phyloP scores from a whole-genome alignment of 2,113 vertebrate genomes.

The Gallinago undulata region DNA sequence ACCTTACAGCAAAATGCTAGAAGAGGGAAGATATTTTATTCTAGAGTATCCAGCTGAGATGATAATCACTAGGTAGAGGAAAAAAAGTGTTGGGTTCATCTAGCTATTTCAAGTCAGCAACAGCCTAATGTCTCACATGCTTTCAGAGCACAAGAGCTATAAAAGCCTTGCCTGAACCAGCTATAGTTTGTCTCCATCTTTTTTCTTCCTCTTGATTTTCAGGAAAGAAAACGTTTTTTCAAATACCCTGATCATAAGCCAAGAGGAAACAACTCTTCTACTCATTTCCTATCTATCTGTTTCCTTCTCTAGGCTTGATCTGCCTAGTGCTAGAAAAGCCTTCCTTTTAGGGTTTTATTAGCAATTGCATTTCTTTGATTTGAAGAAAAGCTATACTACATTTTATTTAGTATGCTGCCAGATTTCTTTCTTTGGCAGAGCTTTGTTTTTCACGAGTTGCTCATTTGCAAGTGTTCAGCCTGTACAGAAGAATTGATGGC shows the following conservation, averaged over 20 bases:
- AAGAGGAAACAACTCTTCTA: neutral
- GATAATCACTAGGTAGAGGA: neutral
- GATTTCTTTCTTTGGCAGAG: neutral
- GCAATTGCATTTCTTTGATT: neutral
- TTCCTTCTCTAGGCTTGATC: neutral
- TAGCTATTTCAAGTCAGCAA: neutral
- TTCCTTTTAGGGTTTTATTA: conserved; percentile 15
- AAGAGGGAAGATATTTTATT: neutral
- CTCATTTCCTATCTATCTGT: neutral
- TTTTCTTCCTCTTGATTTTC: neutral
- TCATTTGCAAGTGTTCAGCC: neutral
- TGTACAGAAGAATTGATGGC: neutral
- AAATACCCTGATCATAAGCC: neutral
- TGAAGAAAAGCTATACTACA: neutral
- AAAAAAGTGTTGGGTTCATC: neutral
- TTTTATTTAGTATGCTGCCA: neutral
- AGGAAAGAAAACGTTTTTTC: neutral
- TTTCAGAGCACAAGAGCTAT: neutral
- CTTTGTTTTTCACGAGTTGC: conserved; percentile 1
- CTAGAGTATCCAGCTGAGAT: neutral
- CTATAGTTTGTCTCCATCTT: neutral
- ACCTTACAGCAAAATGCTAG: neutral
- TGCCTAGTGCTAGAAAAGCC: neutral
- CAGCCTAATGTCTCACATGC: neutral
- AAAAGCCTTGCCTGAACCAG: neutral